Base-by-base conservation (phyloP, 2,888 invertebrate species). In the Microplitis manilae region DNA sequence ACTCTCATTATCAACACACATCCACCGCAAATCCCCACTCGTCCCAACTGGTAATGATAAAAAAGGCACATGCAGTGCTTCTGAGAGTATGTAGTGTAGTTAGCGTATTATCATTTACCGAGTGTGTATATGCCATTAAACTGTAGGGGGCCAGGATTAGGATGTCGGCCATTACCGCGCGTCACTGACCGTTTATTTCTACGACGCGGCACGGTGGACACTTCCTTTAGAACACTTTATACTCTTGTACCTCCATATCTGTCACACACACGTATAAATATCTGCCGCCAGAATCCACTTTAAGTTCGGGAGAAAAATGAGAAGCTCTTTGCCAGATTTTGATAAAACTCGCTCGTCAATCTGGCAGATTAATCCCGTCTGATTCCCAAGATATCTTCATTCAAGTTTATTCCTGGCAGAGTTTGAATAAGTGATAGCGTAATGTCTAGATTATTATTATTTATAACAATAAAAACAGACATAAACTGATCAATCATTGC, bases 121-220 rank as follows among this genome's bases (percentile, higher is more conserved):
- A 86, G 79, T 72, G 73, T 73, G 84, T 84, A 83, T 86, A 85
- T 84, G 83, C 85, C 85, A 88, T 87, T 88, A 88, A 87, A 85
- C 87, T 85, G 86, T 88, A 87, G 87, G 89, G 89, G 89, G 87
- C 86, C 88, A 89, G 89, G 89, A 89, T 89, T 89, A 89, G 89
- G 89, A 89, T 89, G 89, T 89, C 87, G 89, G 87, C 89, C 88
- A 89, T 90, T 90, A 89, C 88, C 87, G 88, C 88, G 86, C 87
- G 87, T 89, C 88, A 88, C 89, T 87, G 87, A 89, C 88, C 88
- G 87, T 88, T 89, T 88, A 89, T 89, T 88, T 87, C 86, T 86
- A 87, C 85, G 85, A 86, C 84, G 84, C 83, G 80, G 77, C 79
- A 83, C 87, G 85, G 81, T 81, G 79, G 79, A 79, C 79, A 89